A percentile compares a stretch with the other conserved stretches of the same genome.
These are phyloP conservation scores for Pyralis farinalis DNA, from an alignment of 2,888 invertebrate genomes.

Conservation along the genomic window DNA sequence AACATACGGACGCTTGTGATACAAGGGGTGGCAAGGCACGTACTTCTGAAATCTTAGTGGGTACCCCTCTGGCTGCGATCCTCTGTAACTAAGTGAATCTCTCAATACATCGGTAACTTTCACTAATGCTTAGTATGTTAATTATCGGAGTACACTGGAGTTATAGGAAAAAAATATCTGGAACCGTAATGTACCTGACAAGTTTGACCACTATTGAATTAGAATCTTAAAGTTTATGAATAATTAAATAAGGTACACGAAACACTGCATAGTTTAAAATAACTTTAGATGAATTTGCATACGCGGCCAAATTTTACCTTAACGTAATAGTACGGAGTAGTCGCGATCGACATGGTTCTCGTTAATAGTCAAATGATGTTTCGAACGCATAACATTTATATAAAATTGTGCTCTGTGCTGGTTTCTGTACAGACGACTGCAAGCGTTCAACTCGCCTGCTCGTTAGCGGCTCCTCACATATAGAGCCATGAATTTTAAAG, in stretches of 20 bases:
- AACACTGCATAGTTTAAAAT: slow-evolving; percentile 3
- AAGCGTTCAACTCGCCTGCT: slow-evolving; percentile 26
- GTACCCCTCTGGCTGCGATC: too few relatives aligned
- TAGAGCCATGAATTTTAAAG: slow-evolving; percentile 42
- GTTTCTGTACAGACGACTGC: slow-evolving; percentile 39
- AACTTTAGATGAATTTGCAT: slow-evolving; percentile 4
- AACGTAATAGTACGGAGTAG: slow-evolving; percentile 5
- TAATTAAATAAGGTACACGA: neutral
- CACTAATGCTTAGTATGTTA: too few relatives aligned
- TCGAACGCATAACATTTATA: slow-evolving; percentile 43
- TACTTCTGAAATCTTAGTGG: too few relatives aligned
- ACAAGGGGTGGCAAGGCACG: too few relatives aligned
- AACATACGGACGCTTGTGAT: too few relatives aligned
- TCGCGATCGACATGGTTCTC: slow-evolving; percentile 26
- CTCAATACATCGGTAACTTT: too few relatives aligned
- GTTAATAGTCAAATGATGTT: slow-evolving; percentile 39
- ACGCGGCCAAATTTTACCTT: neutral
- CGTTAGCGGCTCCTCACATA: slow-evolving; percentile 32
- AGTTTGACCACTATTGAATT: too few relatives aligned
- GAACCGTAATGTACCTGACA: too few relatives aligned
- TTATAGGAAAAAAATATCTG: too few relatives aligned
- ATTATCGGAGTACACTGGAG: too few relatives aligned
- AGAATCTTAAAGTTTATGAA: neutral
- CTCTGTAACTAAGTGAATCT: too few relatives aligned
- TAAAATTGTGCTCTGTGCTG: slow-evolving; percentile 49